Percentiles rank a stretch among this genome's conserved stretches.
phyloP scores from a whole-genome alignment of 2,797 vertebrate genomes.

The Poecilia velifera region DNA sequence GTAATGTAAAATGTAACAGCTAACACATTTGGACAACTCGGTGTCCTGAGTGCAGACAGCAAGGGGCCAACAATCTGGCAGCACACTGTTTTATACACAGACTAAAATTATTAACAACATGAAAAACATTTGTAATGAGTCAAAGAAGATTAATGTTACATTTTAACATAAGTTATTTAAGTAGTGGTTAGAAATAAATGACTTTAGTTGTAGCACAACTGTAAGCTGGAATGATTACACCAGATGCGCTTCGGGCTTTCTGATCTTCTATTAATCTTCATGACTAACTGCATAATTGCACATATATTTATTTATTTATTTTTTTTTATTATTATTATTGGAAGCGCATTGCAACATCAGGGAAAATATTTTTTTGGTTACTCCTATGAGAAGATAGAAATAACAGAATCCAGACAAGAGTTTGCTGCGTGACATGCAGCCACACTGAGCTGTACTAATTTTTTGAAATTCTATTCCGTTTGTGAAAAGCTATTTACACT shows the following conservation, averaged over 20 bases:
- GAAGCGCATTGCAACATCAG: background rate
- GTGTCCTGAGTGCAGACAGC: background rate
- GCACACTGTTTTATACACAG: background rate
- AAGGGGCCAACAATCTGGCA: background rate
- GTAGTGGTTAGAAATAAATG: background rate
- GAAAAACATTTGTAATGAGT: slow-evolving; percentile 3
- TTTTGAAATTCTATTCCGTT: background rate
- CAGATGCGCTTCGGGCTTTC: background rate
- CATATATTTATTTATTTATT: background rate
- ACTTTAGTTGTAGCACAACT: background rate
- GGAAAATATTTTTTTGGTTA: background rate
- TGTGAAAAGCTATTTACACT: background rate
- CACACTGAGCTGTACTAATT: background rate
- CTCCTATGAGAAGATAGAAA: background rate
- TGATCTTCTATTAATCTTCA: slow-evolving; percentile 2
- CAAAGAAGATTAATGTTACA: slow-evolving; percentile 7
- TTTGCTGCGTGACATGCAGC: background rate
- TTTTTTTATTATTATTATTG: background rate
- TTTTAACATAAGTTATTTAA: slow-evolving; percentile 11
- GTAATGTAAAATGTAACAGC: background rate
- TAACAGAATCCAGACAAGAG: background rate
- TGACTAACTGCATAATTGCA: background rate
- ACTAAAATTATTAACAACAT: background rate
- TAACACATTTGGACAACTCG: background rate
- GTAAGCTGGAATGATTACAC: background rate